A percentile compares a stretch with the other conserved stretches of the same genome.
Evolutionary conservation across 1,140 invertebrate species (phyloP).

Genomic region (Bombus balteatus): DNA sequence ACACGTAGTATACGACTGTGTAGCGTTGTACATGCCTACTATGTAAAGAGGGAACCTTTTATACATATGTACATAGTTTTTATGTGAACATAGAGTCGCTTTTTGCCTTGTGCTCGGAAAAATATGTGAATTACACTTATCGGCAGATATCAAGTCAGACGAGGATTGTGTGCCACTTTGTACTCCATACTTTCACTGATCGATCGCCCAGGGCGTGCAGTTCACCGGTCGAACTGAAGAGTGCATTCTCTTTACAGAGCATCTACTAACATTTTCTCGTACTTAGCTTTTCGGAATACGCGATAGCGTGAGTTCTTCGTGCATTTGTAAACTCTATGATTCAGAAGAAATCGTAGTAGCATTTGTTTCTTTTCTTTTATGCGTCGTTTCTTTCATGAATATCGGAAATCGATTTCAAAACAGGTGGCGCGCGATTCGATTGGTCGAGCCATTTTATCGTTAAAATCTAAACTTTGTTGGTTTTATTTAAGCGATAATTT

Average conservation of each 20-base stretch:
- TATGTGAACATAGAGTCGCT: constrained; percentile 9
- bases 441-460: not conserved
- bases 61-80: constrained; percentile 6
- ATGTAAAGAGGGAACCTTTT: constrained; percentile 20
- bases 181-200: constrained; percentile 62
- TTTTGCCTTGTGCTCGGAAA: constrained; percentile 4
- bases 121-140: constrained; percentile 7
- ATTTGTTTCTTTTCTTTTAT: not conserved
- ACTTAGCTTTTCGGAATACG: constrained; percentile 23
- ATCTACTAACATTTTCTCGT: constrained; percentile 61
- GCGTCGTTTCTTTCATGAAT: not conserved
- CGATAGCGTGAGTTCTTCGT: constrained; percentile 1
- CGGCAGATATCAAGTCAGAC: constrained; percentile 32
- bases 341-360: not conserved
- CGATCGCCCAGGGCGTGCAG: constrained; percentile 47
- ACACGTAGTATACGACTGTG: not conserved
- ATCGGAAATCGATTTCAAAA: constrained; percentile 13
- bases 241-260: constrained; percentile 49
- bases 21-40: not conserved
- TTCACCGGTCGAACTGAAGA: constrained; percentile 45
- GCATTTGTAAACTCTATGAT: not conserved
- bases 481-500: not conserved
- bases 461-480: not conserved
- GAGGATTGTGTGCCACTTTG: constrained; percentile 47
- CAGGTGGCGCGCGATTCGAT: constrained; percentile 4